phyloP scores from a whole-genome alignment of 2,888 invertebrate species.

The Tipula unca region DNA sequence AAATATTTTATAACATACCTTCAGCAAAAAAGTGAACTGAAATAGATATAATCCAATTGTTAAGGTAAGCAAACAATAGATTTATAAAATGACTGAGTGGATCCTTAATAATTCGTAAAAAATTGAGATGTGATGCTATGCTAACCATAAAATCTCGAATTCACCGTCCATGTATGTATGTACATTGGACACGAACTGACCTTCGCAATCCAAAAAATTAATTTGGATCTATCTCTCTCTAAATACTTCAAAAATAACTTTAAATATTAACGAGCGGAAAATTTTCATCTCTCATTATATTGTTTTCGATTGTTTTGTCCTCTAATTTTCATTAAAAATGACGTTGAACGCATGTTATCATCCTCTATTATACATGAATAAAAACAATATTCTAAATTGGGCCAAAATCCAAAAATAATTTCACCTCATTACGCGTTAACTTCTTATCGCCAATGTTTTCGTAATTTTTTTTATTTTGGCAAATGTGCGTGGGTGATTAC shows the following conservation, averaged over 20 bases:
- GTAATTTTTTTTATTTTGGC: background rate
- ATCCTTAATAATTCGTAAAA: too few relatives aligned
- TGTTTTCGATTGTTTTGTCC: background rate
- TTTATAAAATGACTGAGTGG: too few relatives aligned
- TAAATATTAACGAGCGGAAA: background rate
- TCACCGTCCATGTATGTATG: too few relatives aligned
- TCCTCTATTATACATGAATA: background rate
- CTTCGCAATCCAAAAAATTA: background rate
- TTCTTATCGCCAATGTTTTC: background rate
- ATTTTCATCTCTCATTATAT: background rate
- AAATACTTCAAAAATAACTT: background rate
- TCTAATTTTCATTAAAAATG: background rate
- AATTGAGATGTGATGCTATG: too few relatives aligned
- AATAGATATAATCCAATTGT: too few relatives aligned
- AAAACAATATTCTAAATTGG: background rate
- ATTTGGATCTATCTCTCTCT: background rate
- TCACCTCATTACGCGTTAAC: background rate
- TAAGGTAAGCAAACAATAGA: too few relatives aligned
- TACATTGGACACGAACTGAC: background rate
- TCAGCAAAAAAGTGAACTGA: too few relatives aligned
- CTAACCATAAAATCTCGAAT: too few relatives aligned
- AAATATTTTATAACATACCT: too few relatives aligned
- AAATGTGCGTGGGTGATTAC: background rate
- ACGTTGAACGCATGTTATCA: background rate
- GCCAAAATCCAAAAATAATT: constrained; percentile 14